A percentile compares a stretch with the other conserved stretches of the same genome.
phyloP scores from a whole-genome alignment of 92 coral and sea anemone species.

The Galaxea fascicularis region DNA sequence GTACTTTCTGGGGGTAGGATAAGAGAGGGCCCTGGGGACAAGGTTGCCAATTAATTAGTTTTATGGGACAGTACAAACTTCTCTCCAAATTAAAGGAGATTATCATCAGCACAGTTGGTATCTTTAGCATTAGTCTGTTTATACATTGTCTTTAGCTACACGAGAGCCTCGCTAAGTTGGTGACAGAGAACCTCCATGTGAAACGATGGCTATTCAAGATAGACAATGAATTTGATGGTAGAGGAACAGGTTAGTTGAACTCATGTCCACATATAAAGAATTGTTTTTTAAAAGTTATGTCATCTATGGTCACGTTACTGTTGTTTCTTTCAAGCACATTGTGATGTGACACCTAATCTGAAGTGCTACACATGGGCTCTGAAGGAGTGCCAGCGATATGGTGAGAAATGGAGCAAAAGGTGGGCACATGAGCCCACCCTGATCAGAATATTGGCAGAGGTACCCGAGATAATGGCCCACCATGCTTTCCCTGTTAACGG shows the following conservation, averaged over 20 bases:
- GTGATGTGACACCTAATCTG: constrained; percentile 90
- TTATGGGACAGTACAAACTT: too few relatives aligned
- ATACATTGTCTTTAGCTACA: constrained; percentile 69
- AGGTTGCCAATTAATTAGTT: too few relatives aligned
- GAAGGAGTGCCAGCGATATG: constrained; percentile 95
- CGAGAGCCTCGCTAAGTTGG: constrained; percentile 92
- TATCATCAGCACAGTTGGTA: background rate
- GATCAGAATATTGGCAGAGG: constrained; percentile 87
- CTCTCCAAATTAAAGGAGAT: too few relatives aligned
- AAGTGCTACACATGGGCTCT: constrained; percentile 90
- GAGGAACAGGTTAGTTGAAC: constrained; percentile 87
- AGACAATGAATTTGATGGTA: constrained; percentile 96
- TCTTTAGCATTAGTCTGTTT: background rate
- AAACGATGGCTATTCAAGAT: constrained; percentile 97
- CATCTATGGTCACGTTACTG: background rate
- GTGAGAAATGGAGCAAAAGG: constrained; percentile 96
- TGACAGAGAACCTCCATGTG: constrained; percentile 93
- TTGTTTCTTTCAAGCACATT: constrained; percentile 72
- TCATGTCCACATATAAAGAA: background rate
- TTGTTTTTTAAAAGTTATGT: background rate
- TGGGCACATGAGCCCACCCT: constrained; percentile 99
- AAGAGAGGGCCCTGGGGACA: too few relatives aligned
- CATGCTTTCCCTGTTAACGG: constrained; percentile 83
- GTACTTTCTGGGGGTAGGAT: too few relatives aligned
- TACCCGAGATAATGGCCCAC: constrained; percentile 82